Conservation (phyloP, 2,888 invertebrate species). For the Beris morrisii region DNA sequence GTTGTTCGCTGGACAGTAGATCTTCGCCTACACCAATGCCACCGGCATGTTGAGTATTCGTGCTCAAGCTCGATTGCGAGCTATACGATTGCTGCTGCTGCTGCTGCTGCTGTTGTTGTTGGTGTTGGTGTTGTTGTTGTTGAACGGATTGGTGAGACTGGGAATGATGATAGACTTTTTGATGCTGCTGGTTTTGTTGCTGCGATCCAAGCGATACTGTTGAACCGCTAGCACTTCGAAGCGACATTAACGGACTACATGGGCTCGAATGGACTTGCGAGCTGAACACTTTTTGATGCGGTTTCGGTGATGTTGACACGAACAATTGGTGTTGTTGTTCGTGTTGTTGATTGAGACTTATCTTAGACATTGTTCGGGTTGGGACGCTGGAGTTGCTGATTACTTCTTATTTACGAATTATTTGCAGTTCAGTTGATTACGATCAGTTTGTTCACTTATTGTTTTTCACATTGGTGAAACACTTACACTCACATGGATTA, state of each 20-base stretch:
- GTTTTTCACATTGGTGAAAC: no score
- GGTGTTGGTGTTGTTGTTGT: conserved; percentile 5
- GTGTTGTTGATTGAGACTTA: conserved; percentile 5
- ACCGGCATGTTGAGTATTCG: background rate
- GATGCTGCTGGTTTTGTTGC: conserved; percentile 16
- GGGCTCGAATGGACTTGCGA: conserved; percentile 40
- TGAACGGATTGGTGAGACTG: conserved; percentile 1
- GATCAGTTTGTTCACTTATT: no score
- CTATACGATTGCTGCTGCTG: conserved; percentile 11
- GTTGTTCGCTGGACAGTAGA: conserved; percentile 48
- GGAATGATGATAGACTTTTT: conserved; percentile 2
- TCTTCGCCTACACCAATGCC: background rate
- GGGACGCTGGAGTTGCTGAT: background rate
- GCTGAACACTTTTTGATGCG: conserved; percentile 39
- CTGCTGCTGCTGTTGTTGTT: conserved; percentile 21
- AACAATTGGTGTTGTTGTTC: conserved; percentile 38
- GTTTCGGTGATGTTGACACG: conserved; percentile 40
- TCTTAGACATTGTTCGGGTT: background rate
- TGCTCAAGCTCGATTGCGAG: conserved; percentile 2
- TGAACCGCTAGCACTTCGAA: conserved; percentile 28
- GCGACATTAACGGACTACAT: conserved; percentile 39
- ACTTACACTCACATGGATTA: no score
- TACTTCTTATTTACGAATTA: no score
- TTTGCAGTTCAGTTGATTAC: no score
- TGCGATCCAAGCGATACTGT: conserved; percentile 1